A percentile compares a stretch with the other conserved stretches of the same genome.
Conservation (phyloP, 1,140 invertebrate species). For the Archivesica marissinica region DNA sequence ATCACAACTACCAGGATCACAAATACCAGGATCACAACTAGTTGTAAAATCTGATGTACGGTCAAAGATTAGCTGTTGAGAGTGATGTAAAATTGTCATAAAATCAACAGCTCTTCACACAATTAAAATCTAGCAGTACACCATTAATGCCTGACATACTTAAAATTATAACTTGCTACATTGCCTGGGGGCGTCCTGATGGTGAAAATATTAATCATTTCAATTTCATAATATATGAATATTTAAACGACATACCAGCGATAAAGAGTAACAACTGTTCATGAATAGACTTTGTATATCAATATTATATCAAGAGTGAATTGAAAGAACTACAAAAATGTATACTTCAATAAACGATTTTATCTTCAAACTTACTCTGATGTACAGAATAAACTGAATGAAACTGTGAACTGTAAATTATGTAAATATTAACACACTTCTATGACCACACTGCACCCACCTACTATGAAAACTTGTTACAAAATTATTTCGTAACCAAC, state of each 20-base stretch:
- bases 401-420: not conserved
- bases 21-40: too few species aligned
- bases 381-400: not conserved
- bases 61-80: not conserved
- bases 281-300: too few species aligned
- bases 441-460: not conserved
- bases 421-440: not conserved
- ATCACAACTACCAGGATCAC: too few species aligned
- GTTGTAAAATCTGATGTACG: not conserved
- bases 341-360: not conserved
- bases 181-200: not conserved
- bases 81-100: not conserved
- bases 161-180: not conserved
- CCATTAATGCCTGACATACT: not conserved
- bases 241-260: constrained; percentile 10
- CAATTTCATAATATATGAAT: constrained; percentile 7
- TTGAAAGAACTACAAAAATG: too few species aligned
- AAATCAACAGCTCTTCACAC: not conserved
- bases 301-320: too few species aligned
- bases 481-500: too few species aligned
- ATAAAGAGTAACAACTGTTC: too few species aligned
- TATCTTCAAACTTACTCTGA: not conserved
- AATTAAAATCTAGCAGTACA: not conserved
- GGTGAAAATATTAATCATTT: constrained; percentile 18
- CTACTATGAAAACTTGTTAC: not conserved